A percentile compares a stretch with the other conserved stretches of the same genome.
These are phyloP conservation scores for Gallinago stenura DNA, from an alignment of 2,797 vertebrate species.

Conservation along the genomic window DNA sequence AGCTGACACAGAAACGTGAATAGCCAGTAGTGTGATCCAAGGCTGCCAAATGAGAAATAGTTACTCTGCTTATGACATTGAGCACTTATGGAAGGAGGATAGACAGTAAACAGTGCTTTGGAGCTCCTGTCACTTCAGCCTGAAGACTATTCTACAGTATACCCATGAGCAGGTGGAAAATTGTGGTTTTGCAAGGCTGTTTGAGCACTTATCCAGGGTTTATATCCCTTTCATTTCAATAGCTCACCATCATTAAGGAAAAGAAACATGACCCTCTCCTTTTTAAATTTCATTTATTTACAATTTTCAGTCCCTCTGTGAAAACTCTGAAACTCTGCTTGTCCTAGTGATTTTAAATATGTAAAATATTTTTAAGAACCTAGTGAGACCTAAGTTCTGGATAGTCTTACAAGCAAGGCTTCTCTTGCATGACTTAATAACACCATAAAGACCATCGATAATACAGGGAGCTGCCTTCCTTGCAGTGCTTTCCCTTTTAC, in stretches of 20 bases:
- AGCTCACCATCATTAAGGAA: neutral
- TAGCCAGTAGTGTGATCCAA: neutral
- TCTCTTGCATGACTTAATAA: neutral
- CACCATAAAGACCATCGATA: neutral
- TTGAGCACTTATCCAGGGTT: neutral
- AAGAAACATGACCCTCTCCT: neutral
- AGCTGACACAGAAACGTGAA: neutral
- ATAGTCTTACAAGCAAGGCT: neutral
- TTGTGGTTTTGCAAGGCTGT: neutral
- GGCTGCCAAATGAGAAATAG: constrained; percentile 10
- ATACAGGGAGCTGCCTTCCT: neutral
- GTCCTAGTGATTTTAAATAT: neutral
- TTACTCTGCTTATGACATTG: neutral
- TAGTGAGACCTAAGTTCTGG: neutral
- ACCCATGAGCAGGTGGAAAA: neutral
- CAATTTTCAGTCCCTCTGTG: neutral
- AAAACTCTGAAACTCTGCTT: neutral
- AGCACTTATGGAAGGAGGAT: neutral
- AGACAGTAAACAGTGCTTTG: neutral
- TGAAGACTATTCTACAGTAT: neutral
- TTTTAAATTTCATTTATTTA: neutral
- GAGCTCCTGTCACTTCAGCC: neutral
- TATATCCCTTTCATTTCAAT: neutral
- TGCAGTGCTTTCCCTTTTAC: neutral
- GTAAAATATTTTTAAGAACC: constrained; percentile 13